Evolutionary conservation across 2,113 vertebrate genomes (phyloP).

Genomic region (Dolichallabes microphthalmus): DNA sequence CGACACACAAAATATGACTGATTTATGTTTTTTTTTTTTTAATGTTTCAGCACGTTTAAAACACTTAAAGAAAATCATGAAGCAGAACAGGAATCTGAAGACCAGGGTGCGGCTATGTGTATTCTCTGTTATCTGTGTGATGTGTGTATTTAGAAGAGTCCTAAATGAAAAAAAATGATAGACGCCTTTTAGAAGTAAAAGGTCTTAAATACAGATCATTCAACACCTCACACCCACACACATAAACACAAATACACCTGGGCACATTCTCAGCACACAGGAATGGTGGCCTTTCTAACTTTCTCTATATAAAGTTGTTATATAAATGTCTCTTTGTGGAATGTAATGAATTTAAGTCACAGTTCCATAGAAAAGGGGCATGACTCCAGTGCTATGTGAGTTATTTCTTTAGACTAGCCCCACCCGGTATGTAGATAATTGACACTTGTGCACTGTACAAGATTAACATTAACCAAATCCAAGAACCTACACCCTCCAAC

Average conservation of each 20-base stretch:
- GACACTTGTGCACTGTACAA: neutral
- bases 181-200: neutral
- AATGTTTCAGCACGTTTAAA: neutral
- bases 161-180: constrained; percentile 29
- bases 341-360: neutral
- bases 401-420: neutral
- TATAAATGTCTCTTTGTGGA: neutral
- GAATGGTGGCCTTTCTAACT: neutral
- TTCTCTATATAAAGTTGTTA: neutral
- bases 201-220: neutral
- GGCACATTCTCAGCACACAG: neutral
- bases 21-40: neutral
- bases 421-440: neutral
- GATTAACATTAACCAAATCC: neutral
- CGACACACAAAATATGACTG: neutral
- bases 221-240: neutral
- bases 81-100: neutral
- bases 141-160: neutral
- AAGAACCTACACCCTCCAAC: neutral
- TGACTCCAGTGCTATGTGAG: constrained; percentile 10
- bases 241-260: neutral
- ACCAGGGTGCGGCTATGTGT: neutral
- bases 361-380: neutral
- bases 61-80: neutral
- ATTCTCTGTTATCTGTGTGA: neutral